A percentile compares a stretch with the other conserved stretches of the same genome.
These are phyloP conservation scores for Drosophila littoralis DNA, from an alignment of 1,140 invertebrate genomes.

Conservation along the genomic window DNA sequence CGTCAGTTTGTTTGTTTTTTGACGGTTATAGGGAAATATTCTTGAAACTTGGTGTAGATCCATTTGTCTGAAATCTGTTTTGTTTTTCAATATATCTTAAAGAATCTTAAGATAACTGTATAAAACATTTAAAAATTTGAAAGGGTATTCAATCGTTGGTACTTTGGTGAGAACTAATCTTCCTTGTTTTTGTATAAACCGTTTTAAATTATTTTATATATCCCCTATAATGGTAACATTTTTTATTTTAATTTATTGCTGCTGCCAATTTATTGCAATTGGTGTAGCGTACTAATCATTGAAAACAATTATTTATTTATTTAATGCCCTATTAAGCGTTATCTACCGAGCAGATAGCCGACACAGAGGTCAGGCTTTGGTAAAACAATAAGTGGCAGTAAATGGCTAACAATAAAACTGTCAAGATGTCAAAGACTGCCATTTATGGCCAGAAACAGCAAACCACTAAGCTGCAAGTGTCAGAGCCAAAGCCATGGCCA, in stretches of 20 bases:
- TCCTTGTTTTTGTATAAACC: too few relatives aligned
- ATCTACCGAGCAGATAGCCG: slow-evolving; percentile 8
- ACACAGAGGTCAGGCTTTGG: not conserved
- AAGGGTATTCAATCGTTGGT: too few relatives aligned
- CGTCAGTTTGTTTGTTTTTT: too few relatives aligned
- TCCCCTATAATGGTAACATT: too few relatives aligned
- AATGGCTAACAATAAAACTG: slow-evolving; percentile 70
- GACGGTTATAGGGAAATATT: too few relatives aligned
- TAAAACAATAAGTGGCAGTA: slow-evolving; percentile 50
- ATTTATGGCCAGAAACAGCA: slow-evolving; percentile 12
- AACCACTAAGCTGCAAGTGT: slow-evolving; percentile 70
- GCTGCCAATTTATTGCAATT: not conserved
- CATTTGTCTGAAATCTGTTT: too few relatives aligned
- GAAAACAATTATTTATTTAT: slow-evolving; percentile 19
- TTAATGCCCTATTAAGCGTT: slow-evolving; percentile 15
- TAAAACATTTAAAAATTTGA: too few relatives aligned
- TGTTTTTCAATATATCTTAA: too few relatives aligned
- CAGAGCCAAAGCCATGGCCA: slow-evolving; percentile 42
- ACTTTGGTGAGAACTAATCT: too few relatives aligned
- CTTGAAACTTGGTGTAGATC: too few relatives aligned
- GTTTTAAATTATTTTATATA: too few relatives aligned
- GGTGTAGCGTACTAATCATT: not conserved
- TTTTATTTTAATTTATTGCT: not conserved
- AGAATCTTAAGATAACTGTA: too few relatives aligned
- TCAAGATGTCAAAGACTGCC: slow-evolving; percentile 60